A percentile compares a stretch with the other conserved stretches of the same genome.
These are phyloP conservation scores for Tenualosa thibaudeaui DNA, from an alignment of 2,797 vertebrate genomes.

Conservation along the genomic window DNA sequence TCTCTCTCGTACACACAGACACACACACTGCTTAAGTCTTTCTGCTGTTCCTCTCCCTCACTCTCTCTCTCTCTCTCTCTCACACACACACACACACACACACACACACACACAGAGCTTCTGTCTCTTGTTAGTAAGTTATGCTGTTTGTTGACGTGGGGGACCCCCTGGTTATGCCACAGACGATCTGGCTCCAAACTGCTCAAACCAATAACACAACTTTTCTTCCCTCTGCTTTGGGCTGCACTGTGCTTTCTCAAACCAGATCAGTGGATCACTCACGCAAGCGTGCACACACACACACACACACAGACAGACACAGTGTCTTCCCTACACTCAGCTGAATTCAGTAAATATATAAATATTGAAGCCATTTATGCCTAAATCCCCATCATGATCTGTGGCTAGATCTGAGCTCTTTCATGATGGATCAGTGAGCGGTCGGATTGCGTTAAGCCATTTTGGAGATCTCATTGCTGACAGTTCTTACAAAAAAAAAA, in stretches of 20 bases:
- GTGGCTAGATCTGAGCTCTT: neutral
- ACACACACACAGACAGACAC: slow-evolving; percentile 39
- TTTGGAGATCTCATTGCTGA: neutral
- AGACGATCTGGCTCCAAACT: slow-evolving; percentile 71
- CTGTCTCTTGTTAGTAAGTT: slow-evolving; percentile 59
- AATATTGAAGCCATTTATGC: neutral
- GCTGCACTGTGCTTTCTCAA: slow-evolving; percentile 41
- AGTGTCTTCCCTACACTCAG: neutral
- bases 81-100: neutral
- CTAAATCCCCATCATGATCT: neutral
- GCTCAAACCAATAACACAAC: slow-evolving; percentile 44
- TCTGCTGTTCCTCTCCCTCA: neutral
- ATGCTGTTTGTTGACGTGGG: slow-evolving; percentile 64
- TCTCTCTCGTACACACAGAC: neutral
- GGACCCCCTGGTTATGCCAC: slow-evolving; percentile 64
- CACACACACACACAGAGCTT: slow-evolving; percentile 24
- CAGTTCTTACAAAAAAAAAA: neutral
- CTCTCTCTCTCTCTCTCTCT: neutral
- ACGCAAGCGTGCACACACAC: slow-evolving; percentile 49
- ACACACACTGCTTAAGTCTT: neutral
- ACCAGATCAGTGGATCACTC: slow-evolving; percentile 46
- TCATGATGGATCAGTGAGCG: neutral
- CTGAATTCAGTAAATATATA: neutral
- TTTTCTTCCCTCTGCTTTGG: slow-evolving; percentile 36
- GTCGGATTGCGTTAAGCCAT: neutral